Evolutionary conservation across 2,797 vertebrate genomes (phyloP), one percentile per base, ranked within the genome.

Genomic region (Moxostoma hubbsi): DNA sequence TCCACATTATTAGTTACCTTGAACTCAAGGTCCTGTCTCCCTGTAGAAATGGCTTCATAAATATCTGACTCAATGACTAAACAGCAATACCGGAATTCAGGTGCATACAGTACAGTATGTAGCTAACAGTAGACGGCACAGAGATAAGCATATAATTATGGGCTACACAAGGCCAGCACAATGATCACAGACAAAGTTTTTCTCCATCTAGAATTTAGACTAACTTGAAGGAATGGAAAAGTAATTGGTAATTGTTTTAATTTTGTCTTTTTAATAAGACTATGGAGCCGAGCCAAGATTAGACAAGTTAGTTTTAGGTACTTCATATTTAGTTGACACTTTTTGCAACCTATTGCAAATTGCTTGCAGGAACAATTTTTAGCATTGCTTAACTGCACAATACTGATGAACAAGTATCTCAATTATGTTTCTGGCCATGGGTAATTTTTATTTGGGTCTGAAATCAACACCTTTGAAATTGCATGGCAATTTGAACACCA

Each of bases 1-100:
- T 61, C 18, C 54, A 62, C 46, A 12, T 12, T 46, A 62, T 7
- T 13, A 58, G 72, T 82, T 80, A 74, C 80, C 77, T 77, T 83
- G 64, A 55, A 50, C 15, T 51, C 46, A 63, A 72, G 36, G 45
- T 62, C 15, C 11, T 7, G 45, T 36, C 45, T 18, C 12, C 58
- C 24, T 45, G 3, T 43, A 46, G 15, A 8, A 70, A 36, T 62
- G 9, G 36, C 36, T 71, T 16, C 9, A 66, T 59, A 75, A 49
- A 79, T 12, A 58, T 68, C 46, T 50, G 12, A 54, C 51, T 71
- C 11, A 47, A n/a, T 12, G 47, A 64, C 49, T 50, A 55, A 15
- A 81, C 71, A 73, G 8, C 12, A 46, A 55, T 57, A 67, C 58
- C 13, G 13, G 57, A 24, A 49, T 62, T 53, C n/a, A 15, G 36